phyloP scores from a whole-genome alignment of 2,888 invertebrate genomes.

The Cataglyphis livida region DNA sequence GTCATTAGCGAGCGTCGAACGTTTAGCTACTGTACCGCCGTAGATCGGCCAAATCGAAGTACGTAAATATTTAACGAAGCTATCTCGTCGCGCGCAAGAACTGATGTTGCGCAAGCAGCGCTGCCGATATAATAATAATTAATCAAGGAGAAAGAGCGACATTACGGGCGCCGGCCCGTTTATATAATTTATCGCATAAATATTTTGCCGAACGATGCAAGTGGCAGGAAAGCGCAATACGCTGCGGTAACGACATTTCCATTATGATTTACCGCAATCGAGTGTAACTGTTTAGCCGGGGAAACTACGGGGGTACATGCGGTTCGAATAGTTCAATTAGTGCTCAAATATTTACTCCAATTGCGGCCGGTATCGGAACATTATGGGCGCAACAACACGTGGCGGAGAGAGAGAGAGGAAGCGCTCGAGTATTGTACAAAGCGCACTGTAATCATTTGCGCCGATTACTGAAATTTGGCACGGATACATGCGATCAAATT shows the following conservation, averaged over 20 bases:
- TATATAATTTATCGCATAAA: conserved; percentile 60
- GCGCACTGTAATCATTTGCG: conserved; percentile 70
- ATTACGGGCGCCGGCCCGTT: conserved; percentile 30
- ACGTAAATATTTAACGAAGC: conserved; percentile 46
- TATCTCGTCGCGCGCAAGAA: conserved; percentile 30
- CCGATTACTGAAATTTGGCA: conserved; percentile 76
- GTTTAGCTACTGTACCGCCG: not conserved
- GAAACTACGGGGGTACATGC: conserved; percentile 59
- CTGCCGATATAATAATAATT: conserved; percentile 41
- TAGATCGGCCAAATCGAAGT: conserved; percentile 29
- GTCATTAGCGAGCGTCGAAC: conserved; percentile 10
- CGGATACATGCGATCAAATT: conserved; percentile 73
- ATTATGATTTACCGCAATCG: conserved; percentile 77
- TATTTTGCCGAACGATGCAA: conserved; percentile 62
- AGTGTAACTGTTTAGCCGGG: conserved; percentile 73
- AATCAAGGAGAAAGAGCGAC: conserved; percentile 39
- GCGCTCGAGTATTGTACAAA: conserved; percentile 58
- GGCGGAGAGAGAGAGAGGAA: conserved; percentile 2
- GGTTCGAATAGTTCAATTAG: conserved; percentile 75
- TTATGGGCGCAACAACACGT: conserved; percentile 48
- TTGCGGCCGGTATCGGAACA: conserved; percentile 70
- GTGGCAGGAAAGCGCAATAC: conserved; percentile 64
- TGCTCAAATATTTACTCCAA: conserved; percentile 76
- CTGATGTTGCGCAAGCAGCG: conserved; percentile 26
- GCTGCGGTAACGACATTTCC: conserved; percentile 69